These are phyloP conservation scores for Ctenopoma kingsleyae DNA, from an alignment of 2,797 vertebrate species.

Conservation along the genomic window DNA sequence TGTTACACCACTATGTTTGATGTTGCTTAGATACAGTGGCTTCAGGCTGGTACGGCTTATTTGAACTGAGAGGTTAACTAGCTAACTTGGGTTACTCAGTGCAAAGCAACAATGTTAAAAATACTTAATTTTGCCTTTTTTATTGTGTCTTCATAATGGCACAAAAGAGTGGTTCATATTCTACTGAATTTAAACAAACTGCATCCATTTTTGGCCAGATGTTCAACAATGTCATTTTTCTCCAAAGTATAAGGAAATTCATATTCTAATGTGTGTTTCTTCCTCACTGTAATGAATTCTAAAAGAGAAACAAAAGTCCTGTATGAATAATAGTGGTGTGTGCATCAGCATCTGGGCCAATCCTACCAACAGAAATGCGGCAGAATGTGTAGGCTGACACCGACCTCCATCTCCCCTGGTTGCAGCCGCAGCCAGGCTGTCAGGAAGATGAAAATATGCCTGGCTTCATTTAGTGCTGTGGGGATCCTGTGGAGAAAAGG, in stretches of 20 bases:
- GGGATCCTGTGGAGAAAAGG: constrained; percentile 78
- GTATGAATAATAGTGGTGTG: constrained; percentile 53
- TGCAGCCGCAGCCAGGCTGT: constrained; percentile 71
- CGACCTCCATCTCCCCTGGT: constrained; percentile 73
- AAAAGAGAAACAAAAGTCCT: constrained; percentile 25
- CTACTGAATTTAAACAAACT: constrained; percentile 10
- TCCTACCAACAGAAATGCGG: constrained; percentile 43
- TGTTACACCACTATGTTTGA: constrained; percentile 18
- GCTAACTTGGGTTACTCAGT: constrained; percentile 37
- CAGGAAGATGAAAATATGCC: constrained; percentile 83
- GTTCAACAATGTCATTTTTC: not conserved
- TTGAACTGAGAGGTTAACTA: constrained; percentile 47
- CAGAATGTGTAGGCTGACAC: constrained; percentile 65
- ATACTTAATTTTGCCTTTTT: not conserved
- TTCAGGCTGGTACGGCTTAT: constrained; percentile 31
- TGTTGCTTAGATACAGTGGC: constrained; percentile 63
- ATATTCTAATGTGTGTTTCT: not conserved
- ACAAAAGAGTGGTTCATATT: not conserved
- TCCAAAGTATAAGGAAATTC: not conserved
- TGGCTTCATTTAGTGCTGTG: constrained; percentile 80
- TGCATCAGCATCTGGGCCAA: constrained; percentile 59
- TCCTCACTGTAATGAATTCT: constrained; percentile 24
- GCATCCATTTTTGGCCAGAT: not conserved
- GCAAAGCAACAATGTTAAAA: constrained; percentile 2
- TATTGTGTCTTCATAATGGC: not conserved